phyloP scores from a whole-genome alignment of 2,888 invertebrate species.

The Mythimna vitellina region DNA sequence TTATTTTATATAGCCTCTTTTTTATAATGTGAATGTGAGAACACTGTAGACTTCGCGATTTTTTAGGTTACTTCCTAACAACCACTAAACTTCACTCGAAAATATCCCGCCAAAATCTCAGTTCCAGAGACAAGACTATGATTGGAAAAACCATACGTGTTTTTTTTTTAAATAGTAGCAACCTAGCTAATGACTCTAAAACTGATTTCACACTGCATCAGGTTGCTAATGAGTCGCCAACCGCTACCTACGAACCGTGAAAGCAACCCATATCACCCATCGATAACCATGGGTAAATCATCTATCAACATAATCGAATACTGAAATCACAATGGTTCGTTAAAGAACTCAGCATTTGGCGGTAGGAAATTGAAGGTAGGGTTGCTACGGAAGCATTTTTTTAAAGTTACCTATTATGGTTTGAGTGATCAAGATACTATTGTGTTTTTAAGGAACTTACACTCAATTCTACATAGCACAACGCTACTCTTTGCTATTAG shows the following conservation, averaged over 20 bases:
- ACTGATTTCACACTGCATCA: conserved; percentile 72
- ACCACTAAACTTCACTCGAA: no score
- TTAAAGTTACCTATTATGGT: background rate
- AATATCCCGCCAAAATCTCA: no score
- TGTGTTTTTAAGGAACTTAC: background rate
- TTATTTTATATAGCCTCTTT: no score
- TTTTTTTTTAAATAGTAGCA: conserved; percentile 8
- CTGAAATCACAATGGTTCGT: conserved; percentile 89
- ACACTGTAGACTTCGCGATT: no score
- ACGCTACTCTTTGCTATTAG: no score
- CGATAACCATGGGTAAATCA: conserved; percentile 76
- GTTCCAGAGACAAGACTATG: no score
- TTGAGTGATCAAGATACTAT: background rate
- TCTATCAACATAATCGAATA: conserved; percentile 87
- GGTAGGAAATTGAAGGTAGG: conserved; percentile 55
- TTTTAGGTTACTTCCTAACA: no score
- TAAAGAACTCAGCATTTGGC: conserved; percentile 77
- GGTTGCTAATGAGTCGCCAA: conserved; percentile 65
- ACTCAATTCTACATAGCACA: no score
- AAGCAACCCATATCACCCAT: conserved; percentile 59
- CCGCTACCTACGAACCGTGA: conserved; percentile 57
- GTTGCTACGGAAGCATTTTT: conserved; percentile 64
- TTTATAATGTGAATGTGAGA: no score
- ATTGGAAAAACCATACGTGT: no score
- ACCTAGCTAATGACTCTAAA: conserved; percentile 52